Evolutionary conservation across 2,113 vertebrate genomes (phyloP).

Genomic region (Solenodon paradoxus): DNA sequence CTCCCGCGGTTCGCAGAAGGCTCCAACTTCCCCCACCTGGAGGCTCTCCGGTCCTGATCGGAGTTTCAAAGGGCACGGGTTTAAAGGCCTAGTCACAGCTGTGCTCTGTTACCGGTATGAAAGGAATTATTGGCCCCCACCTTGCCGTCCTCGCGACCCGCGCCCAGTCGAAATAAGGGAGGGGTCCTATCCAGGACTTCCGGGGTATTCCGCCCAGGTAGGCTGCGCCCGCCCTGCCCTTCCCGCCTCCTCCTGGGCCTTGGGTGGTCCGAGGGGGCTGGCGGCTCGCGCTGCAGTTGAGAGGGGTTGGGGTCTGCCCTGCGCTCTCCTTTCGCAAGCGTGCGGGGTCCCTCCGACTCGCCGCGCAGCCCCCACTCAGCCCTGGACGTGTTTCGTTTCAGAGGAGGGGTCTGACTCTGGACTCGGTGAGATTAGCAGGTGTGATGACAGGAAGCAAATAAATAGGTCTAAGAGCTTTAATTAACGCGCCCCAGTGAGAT

Average conservation of each 20-base stretch:
- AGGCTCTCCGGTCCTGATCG: background rate
- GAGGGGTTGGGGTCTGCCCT: too few relatives aligned
- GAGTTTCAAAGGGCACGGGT: background rate
- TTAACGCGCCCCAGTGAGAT: background rate
- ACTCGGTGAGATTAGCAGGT: conserved; percentile 57
- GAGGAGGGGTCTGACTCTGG: background rate
- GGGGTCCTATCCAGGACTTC: background rate
- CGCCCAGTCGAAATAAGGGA: background rate
- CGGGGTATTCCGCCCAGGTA: background rate
- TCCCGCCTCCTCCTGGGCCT: background rate
- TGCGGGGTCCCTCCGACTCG: background rate
- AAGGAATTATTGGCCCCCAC: background rate
- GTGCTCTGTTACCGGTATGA: accelerated
- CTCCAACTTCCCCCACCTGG: background rate
- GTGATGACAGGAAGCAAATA: conserved; percentile 51
- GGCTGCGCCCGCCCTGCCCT: background rate
- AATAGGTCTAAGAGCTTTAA: background rate
- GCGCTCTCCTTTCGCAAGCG: too few relatives aligned
- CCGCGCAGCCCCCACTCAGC: background rate
- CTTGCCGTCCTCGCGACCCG: background rate
- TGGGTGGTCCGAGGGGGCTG: background rate
- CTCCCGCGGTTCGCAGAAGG: background rate
- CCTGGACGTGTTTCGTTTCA: background rate
- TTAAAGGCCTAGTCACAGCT: background rate
- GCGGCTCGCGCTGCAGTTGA: accelerated